These are phyloP conservation scores for Leucophenga montana DNA, from an alignment of 2,888 invertebrate genomes.

Conservation along the genomic window DNA sequence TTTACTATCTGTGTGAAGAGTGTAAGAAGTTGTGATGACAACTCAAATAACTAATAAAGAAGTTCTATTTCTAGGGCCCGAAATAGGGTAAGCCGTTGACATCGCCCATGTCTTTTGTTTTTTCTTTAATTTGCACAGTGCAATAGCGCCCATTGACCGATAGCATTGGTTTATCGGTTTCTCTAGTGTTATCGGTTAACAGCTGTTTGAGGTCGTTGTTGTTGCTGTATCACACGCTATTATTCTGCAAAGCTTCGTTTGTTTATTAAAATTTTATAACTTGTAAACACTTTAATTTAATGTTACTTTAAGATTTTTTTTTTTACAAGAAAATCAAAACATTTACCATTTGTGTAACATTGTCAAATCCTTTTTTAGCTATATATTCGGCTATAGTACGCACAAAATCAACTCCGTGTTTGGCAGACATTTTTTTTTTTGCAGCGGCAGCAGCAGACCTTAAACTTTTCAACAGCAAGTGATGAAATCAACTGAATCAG, in stretches of 20 bases:
- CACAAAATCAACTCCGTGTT: constrained; percentile 68
- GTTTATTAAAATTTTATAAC: not conserved
- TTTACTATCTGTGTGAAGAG: too few species aligned
- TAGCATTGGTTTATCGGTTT: constrained; percentile 24
- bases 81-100: too few species aligned
- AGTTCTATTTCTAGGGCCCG: too few species aligned
- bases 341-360: constrained; percentile 73
- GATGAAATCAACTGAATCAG: constrained; percentile 46
- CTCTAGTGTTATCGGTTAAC: constrained; percentile 42
- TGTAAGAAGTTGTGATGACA: too few species aligned
- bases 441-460: too few species aligned
- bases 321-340: too few species aligned
- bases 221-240: not conserved
- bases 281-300: not conserved
- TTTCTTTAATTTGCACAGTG: too few species aligned
- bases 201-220: constrained; percentile 42
- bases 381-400: constrained; percentile 69
- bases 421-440: constrained; percentile 46
- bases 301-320: not conserved
- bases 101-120: too few species aligned
- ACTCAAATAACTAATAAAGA: too few species aligned
- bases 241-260: not conserved
- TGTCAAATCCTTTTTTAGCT: constrained; percentile 70
- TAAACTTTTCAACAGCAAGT: constrained; percentile 40
- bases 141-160: constrained; percentile 41